Evolutionary conservation across 2,797 vertebrate species (phyloP), one percentile per base, ranked within the genome.

Genomic region (Falco rusticolus): DNA sequence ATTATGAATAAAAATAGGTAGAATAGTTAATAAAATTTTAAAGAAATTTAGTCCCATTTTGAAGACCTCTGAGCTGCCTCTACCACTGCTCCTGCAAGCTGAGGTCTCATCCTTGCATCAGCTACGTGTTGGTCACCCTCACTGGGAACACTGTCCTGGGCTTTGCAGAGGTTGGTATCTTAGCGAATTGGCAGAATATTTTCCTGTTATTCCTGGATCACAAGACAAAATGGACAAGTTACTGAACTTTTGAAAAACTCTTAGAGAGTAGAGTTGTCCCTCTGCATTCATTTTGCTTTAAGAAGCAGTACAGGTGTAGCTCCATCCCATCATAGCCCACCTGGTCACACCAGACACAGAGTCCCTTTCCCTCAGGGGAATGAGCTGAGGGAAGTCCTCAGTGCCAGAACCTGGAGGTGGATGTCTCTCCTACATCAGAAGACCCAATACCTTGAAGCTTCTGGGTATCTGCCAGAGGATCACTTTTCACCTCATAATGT

Each of bases 11-110:
- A 93, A 94, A 95, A 89, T 86, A 63, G 47, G 60, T 89, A 93
- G 84, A 90, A 79, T 89, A 93, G 91, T 85, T 94, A 87, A 88
- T 71, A 85, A 92, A 20, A 28, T n/a, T 91, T 94, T 39, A 87
- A 95, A 78, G 60, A 92, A 92, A 59, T 48, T 39, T 24, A 37
- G 9, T 68, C 34, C 18, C 74, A 12, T 75, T 69, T 50, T 54
- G 39, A 69, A 82, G 56, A 53, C 34, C 12, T 26, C 16, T 61
- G 28, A 60, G 9, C 39, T 60, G 20, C 54, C 34, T 28, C 41
- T 76, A 21, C 10, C 8, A 3, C 16, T 68, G 25, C n/a, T 54
- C 21, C 63, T 26, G 25, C 29, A 69, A 74, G 41, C 29, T 1
- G 0, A 41, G 14, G 8, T 68, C 56, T 89, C 33, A 47, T 31